Conservation (phyloP, 1,140 invertebrate species). For the Leptopilina boulardi region DNA sequence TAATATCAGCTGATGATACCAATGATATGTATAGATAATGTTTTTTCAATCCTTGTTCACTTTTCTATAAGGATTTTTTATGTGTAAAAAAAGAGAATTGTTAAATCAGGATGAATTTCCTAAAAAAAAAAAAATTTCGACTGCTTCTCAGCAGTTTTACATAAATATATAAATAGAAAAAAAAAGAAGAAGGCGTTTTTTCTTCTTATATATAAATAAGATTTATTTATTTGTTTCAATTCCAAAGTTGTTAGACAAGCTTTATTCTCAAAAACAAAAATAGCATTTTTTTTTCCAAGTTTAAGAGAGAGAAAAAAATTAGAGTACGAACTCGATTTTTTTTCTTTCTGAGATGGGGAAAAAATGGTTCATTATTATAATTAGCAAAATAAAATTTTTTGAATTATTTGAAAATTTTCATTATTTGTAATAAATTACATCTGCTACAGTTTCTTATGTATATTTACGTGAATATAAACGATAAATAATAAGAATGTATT, state of each 20-base stretch:
- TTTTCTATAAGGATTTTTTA: constrained; percentile 3
- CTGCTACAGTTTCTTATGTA: not conserved
- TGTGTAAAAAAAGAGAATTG: not conserved
- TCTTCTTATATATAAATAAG: not conserved
- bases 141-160: not conserved
- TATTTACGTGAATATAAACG: not conserved
- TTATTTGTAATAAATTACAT: too few relatives aligned
- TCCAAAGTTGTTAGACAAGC: not conserved
- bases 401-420: constrained; percentile 6
- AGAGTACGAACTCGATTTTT: too few relatives aligned
- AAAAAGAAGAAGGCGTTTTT: not conserved
- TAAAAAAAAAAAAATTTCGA: too few relatives aligned
- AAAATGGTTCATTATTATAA: not conserved
- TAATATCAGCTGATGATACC: constrained; percentile 24
- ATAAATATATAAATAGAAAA: not conserved
- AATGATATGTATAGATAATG: constrained; percentile 3
- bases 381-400: not conserved
- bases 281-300: not conserved
- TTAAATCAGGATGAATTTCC: not conserved
- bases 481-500: constrained; percentile 9
- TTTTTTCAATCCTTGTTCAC: constrained; percentile 15
- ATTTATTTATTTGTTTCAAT: constrained; percentile 11
- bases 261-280: not conserved
- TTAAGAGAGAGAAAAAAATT: not conserved
- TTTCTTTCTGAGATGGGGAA: too few relatives aligned